phyloP scores from a whole-genome alignment of 2,888 invertebrate genomes.

The Carpatolechia fugitivella region DNA sequence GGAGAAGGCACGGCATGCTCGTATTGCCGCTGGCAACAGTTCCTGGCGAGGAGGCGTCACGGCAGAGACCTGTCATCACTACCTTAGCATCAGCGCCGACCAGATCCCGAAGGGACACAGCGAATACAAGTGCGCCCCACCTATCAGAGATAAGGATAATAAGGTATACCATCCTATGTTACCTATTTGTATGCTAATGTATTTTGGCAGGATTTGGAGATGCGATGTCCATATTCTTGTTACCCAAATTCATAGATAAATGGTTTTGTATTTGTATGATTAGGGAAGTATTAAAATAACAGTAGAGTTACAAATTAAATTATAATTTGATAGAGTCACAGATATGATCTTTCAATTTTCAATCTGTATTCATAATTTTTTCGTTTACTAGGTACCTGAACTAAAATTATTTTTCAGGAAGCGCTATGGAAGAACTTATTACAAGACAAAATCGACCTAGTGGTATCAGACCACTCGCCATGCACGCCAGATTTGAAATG shows the following conservation, averaged over 20 bases:
- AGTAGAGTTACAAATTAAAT: too few relatives aligned
- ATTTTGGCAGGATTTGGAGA: too few relatives aligned
- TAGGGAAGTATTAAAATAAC: too few relatives aligned
- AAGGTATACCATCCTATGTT: conserved; percentile 55
- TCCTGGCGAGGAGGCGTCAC: conserved; percentile 78
- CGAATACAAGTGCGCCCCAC: conserved; percentile 86
- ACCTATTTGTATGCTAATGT: too few relatives aligned
- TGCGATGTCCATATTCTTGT: too few relatives aligned
- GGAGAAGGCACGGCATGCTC: conserved; percentile 63
- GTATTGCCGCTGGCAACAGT: conserved; percentile 69
- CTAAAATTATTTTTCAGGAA: conserved; percentile 52
- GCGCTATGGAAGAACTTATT: conserved; percentile 81
- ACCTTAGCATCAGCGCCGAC: conserved; percentile 81
- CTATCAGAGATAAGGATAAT: conserved; percentile 82
- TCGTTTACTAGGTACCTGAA: too few relatives aligned
- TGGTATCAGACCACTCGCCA: conserved; percentile 85
- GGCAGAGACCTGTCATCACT: conserved; percentile 87
- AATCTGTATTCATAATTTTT: too few relatives aligned
- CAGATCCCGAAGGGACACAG: conserved; percentile 81
- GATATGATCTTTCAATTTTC: too few relatives aligned
- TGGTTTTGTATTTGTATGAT: too few relatives aligned
- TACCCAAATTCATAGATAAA: too few relatives aligned
- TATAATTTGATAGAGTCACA: too few relatives aligned
- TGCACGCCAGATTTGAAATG: conserved; percentile 82
- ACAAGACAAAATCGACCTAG: conserved; percentile 79